Base-by-base conservation (phyloP, 2,113 vertebrate species). In the Macaca nemestrina region DNA sequence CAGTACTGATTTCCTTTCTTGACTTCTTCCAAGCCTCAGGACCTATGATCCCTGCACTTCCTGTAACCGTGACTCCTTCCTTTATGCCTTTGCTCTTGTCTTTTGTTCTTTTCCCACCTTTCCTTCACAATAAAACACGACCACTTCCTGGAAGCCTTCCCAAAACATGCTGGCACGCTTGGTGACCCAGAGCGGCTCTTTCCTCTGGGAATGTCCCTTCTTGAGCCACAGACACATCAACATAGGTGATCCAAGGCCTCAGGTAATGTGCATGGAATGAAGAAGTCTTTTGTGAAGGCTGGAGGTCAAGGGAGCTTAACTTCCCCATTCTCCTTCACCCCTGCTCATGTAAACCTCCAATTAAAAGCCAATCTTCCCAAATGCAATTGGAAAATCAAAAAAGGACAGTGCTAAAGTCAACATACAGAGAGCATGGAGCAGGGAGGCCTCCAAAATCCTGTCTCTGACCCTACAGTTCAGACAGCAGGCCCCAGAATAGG, bases 11-110 rank as follows among this genome's bases (percentile, higher is more conserved):
- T 40, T 9, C 40, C n/a, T 57, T 40, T 75, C 52, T 45, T 16
- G 40, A 67, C 18, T 80, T 79, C 52, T 52, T 55, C 70, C 45
- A 8, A 72, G 73, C 22, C 12, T 48, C 5, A 5, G 32, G 38
- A 50, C 5, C 6, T 0, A 0, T 4, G 18, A 13, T 6, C 30
- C n/a, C 0, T 1, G 14, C 12, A 32, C 52, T 38, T 57, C 57
- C 40, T 10, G 1, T 64, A 12, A 10, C 30, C 1, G 0, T 16
- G 64, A 27, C 61, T 78, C 83, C 50, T 70, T 76, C 32, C n/a
- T 55, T 40, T 61, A 17, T 0, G 1, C 4, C 50, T 88, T 27
- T 30, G 32, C 38, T 48, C 27, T 89, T 35, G 52, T 70, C 27
- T 43, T 94, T 38, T 55, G 23, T 6, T 59, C 27, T 73, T 68